Evolutionary conservation across 2,888 invertebrate genomes (phyloP).

Genomic region (Lysandra coridon): DNA sequence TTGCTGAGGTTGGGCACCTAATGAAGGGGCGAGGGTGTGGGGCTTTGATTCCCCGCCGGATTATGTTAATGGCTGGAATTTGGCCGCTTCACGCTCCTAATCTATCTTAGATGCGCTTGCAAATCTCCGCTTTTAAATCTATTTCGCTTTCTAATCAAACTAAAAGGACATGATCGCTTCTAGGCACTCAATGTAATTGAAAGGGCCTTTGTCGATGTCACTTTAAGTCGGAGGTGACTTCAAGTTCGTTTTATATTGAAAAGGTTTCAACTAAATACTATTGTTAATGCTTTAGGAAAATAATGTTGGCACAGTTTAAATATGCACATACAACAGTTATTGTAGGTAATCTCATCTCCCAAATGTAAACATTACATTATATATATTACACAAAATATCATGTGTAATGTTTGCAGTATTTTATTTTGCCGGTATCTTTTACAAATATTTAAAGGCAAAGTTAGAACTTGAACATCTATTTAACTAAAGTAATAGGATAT

Average conservation of each 20-base stretch:
- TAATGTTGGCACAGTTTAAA: too few relatives aligned
- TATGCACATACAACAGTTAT: too few relatives aligned
- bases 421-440: background rate
- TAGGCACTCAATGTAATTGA: background rate
- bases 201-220: background rate
- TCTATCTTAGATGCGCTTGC: conserved; percentile 42
- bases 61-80: conserved; percentile 46
- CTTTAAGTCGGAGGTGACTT: background rate
- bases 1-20: conserved; percentile 37
- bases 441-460: background rate
- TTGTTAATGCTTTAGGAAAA: too few relatives aligned
- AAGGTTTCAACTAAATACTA: background rate
- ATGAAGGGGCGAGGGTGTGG: conserved; percentile 38
- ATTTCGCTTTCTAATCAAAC: conserved; percentile 24
- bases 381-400: too few relatives aligned
- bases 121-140: conserved; percentile 24
- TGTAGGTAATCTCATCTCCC: too few relatives aligned
- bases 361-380: too few relatives aligned
- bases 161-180: conserved; percentile 18
- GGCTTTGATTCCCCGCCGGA: conserved; percentile 41
- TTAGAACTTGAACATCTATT: background rate
- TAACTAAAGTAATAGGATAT: background rate
- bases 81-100: conserved; percentile 44
- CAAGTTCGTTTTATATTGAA: background rate
- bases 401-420: background rate